Evolutionary conservation across 2,888 invertebrate species (phyloP).

Genomic region (Pristionchus japonicus): DNA sequence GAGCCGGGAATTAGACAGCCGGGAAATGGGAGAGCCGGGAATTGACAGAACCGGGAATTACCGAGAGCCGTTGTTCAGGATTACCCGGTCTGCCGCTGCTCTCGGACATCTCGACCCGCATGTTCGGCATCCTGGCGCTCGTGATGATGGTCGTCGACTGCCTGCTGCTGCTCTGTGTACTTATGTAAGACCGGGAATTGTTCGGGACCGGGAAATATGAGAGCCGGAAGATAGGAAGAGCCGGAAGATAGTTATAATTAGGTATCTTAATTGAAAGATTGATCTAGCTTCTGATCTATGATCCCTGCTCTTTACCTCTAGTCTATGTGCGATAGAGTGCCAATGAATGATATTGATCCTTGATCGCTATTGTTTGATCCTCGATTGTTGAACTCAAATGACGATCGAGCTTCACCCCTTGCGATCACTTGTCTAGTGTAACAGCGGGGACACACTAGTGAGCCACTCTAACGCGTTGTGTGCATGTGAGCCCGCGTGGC

Average conservation of each 20-base stretch:
- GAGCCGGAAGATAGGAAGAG: background rate
- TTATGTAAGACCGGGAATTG: background rate
- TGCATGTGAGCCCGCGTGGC: background rate
- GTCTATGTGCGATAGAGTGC: too few relatives aligned
- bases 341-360: too few relatives aligned
- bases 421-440: too few relatives aligned
- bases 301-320: too few relatives aligned
- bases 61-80: background rate
- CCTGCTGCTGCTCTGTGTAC: background rate
- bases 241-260: background rate
- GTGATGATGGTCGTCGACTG: constrained; percentile 24
- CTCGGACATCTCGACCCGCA: constrained; percentile 13
- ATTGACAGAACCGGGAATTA: background rate
- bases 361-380: too few relatives aligned
- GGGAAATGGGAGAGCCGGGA: background rate
- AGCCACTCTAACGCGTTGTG: too few relatives aligned
- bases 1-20: background rate
- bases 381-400: too few relatives aligned
- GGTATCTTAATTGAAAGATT: too few relatives aligned
- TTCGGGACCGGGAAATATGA: background rate
- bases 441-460: too few relatives aligned
- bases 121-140: constrained; percentile 36
- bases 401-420: too few relatives aligned
- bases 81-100: constrained; percentile 10
- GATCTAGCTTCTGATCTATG: too few relatives aligned